These are phyloP conservation scores for Perodicticus potto DNA, from an alignment of 2,797 vertebrate genomes.

Conservation along the genomic window DNA sequence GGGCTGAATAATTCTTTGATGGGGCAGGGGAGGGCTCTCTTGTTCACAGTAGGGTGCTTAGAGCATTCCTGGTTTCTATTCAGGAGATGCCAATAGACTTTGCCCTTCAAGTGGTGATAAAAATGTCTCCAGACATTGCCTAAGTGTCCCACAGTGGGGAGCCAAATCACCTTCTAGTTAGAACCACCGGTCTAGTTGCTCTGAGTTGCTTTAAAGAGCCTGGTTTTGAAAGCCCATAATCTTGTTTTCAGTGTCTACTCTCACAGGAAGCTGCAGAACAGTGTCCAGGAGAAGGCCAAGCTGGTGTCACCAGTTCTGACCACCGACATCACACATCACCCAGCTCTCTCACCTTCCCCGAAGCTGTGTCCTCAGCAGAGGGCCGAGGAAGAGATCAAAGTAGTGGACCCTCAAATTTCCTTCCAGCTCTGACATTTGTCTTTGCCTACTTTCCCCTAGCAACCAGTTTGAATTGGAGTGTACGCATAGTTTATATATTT, in stretches of 20 bases:
- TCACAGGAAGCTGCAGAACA: not conserved
- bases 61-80: not conserved
- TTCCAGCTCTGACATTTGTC: not conserved
- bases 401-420: not conserved
- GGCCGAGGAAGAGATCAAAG: not conserved
- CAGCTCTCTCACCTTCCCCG: not conserved
- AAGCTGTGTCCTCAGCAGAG: not conserved
- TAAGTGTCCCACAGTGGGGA: not conserved
- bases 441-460: not conserved
- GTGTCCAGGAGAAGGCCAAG: not conserved
- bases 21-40: not conserved
- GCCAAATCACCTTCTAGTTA: not conserved
- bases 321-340: not conserved
- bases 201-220: not conserved
- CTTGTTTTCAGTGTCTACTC: slow-evolving; percentile 8
- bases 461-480: not conserved
- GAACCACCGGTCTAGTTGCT: not conserved
- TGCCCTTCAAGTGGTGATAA: not conserved
- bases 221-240: not conserved
- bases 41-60: not conserved
- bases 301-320: not conserved
- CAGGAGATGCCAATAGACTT: not conserved
- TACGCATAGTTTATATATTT: not conserved
- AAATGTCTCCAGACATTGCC: not conserved
- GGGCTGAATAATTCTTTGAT: not conserved